A percentile compares a stretch with the other conserved stretches of the same genome.
phyloP scores from a whole-genome alignment of 1,140 invertebrate genomes.

The Pogonus chalceus region DNA sequence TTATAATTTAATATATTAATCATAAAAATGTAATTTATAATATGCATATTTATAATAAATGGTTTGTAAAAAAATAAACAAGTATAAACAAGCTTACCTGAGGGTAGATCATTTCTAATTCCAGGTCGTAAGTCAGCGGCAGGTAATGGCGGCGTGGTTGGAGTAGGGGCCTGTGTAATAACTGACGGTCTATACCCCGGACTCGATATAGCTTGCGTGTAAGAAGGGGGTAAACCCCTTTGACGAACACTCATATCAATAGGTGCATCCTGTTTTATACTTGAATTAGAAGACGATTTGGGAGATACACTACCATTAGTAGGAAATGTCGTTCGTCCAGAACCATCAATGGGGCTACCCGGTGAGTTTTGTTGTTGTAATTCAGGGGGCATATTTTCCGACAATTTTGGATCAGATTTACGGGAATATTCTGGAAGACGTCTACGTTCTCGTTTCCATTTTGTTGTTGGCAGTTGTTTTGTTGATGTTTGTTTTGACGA shows the following conservation, averaged over 20 bases:
- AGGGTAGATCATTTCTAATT: conserved; percentile 26
- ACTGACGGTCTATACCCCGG: conserved; percentile 32
- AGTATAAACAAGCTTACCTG: too few species aligned
- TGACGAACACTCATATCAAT: conserved; percentile 43
- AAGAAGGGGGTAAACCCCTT: conserved; percentile 43
- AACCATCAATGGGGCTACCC: conserved; percentile 14
- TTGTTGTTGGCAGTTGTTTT: conserved; percentile 50
- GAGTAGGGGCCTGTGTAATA: conserved; percentile 17
- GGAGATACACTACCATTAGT: background rate
- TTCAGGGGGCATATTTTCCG: conserved; percentile 16
- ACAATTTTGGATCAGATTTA: conserved; percentile 31
- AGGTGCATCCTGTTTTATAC: conserved; percentile 32
- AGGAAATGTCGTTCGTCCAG: background rate
- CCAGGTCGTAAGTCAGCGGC: background rate
- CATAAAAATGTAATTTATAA: too few species aligned
- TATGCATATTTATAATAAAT: too few species aligned
- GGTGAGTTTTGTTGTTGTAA: conserved; percentile 19
- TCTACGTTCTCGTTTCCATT: conserved; percentile 52
- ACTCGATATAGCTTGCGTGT: conserved; percentile 40
- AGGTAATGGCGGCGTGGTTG: background rate
- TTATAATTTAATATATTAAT: too few species aligned
- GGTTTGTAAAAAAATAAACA: too few species aligned
- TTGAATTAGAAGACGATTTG: background rate
- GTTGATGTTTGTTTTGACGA: conserved; percentile 31
- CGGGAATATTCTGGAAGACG: conserved; percentile 32